These are phyloP conservation scores for Melospiza georgiana DNA, from an alignment of 2,113 vertebrate species.

Conservation along the genomic window DNA sequence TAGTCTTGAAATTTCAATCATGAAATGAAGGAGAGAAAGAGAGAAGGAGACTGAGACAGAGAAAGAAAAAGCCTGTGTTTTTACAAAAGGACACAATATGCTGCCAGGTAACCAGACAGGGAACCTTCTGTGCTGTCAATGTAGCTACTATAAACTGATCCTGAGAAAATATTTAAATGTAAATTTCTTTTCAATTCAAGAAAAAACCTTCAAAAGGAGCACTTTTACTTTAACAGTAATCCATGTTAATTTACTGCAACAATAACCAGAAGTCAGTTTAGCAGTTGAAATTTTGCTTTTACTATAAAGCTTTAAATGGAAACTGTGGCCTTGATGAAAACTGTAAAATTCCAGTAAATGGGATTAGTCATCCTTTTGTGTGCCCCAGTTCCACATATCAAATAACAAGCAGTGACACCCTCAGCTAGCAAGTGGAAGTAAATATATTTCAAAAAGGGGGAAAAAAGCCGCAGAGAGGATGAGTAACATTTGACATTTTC, in stretches of 20 bases:
- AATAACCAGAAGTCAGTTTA: constrained; percentile 25
- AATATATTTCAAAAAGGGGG: constrained; percentile 65
- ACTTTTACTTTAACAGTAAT: constrained; percentile 5
- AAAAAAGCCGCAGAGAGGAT: constrained; percentile 48
- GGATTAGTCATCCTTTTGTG: constrained; percentile 77
- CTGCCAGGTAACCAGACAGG: background rate
- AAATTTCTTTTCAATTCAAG: constrained; percentile 23
- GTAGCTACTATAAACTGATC: background rate
- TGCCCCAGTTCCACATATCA: constrained; percentile 68
- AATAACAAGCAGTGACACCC: constrained; percentile 72
- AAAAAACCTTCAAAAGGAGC: background rate
- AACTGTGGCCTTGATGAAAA: constrained; percentile 73
- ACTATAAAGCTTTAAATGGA: constrained; percentile 72
- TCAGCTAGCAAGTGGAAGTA: constrained; percentile 71
- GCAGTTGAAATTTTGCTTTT: constrained; percentile 61
- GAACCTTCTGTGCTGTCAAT: background rate
- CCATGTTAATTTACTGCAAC: constrained; percentile 38
- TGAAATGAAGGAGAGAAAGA: background rate
- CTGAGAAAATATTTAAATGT: background rate
- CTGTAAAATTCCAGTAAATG: constrained; percentile 78
- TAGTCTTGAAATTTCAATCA: background rate
- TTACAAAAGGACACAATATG: background rate
- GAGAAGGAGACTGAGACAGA: background rate
- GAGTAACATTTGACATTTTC: constrained; percentile 81
- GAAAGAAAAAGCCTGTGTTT: background rate